Evolutionary conservation across 2,113 vertebrate species (phyloP), one percentile per base, ranked within the genome.

Genomic region (Tachysurus fulvidraco): DNA sequence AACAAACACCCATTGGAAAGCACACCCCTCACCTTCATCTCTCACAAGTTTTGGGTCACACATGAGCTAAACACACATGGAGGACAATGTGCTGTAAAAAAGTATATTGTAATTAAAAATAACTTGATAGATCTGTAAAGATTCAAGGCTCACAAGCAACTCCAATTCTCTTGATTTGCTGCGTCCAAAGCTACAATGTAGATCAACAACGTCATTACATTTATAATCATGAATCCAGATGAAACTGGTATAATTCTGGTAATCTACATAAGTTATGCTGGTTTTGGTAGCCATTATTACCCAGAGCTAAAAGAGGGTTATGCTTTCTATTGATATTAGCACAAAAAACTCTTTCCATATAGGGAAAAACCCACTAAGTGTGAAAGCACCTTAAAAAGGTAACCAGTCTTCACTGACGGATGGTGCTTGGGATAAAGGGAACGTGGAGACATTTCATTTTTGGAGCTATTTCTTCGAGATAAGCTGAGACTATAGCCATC

Each of bases 401-500:
- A 79, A 55, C 76, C 6, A 14, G 17, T 52, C 74, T 4, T 57
- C 8, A 9, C 76, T 79, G n/a, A 21, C 30, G 16, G 8, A 21
- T 79, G 23, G 4, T 4, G 1, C 16, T 54, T 17, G 19, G 52
- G 52, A 11, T 30, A 21, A 79, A 16, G 28, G 54, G 52, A 79
- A 21, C 21, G 11, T 21, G 5, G 1, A 19, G 50, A 25, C 71
- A 55, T 11, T 52, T 77, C 12, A 28, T 78, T 78, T 77, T 76
- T 50, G 10, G 12, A 25, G 13, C 41, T 2, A 25, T 74, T 74
- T 28, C 46, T 77, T n/a, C 12, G 28, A 57, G 21, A 79, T 54
- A 23, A 30, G 36, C 36, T 67, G 60, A 41, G 84, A 67, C n/a
- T 76, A 76, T 44, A 84, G 83, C 36, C 54, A n/a, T 46, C 13